Evolutionary conservation across 1,140 invertebrate genomes (phyloP).

Genomic region (Brachionus rubens): DNA sequence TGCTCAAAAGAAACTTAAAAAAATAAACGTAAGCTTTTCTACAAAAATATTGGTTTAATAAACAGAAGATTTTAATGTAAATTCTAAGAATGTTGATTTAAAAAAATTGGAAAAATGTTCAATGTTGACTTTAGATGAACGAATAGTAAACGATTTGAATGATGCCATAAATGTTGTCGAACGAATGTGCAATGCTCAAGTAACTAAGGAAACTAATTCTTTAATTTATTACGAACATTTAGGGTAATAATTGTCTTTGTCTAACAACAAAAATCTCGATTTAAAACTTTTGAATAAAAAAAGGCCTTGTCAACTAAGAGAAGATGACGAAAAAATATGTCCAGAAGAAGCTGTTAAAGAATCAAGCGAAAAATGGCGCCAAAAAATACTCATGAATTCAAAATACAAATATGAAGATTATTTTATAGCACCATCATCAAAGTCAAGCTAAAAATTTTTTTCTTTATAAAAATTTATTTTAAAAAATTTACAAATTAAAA

Average conservation of each 20-base stretch:
- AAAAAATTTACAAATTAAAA: neutral
- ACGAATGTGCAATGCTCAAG: constrained; percentile 2
- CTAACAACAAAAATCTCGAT: neutral
- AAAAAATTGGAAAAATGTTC: constrained; percentile 26
- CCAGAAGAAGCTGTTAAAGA: neutral
- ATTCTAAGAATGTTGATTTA: neutral
- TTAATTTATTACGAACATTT: constrained; percentile 16
- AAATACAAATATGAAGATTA: constrained; percentile 20
- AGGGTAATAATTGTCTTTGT: neutral
- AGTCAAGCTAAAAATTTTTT: neutral
- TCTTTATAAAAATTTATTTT: neutral
- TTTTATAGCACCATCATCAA: constrained; percentile 13
- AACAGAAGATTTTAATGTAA: neutral
- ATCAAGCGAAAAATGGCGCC: neutral
- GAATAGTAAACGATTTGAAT: constrained; percentile 11
- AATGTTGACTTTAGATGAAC: constrained; percentile 11
- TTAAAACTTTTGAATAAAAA: neutral
- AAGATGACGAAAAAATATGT: constrained; percentile 6
- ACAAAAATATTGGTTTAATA: neutral
- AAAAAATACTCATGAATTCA: constrained; percentile 7
- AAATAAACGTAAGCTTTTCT: constrained; percentile 5
- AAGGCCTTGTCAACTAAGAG: constrained; percentile 18
- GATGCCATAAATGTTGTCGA: constrained; percentile 25
- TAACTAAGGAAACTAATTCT: neutral
- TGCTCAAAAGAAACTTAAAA: neutral